phyloP scores from a whole-genome alignment of 2,113 vertebrate species.

The Axis porcinus region DNA sequence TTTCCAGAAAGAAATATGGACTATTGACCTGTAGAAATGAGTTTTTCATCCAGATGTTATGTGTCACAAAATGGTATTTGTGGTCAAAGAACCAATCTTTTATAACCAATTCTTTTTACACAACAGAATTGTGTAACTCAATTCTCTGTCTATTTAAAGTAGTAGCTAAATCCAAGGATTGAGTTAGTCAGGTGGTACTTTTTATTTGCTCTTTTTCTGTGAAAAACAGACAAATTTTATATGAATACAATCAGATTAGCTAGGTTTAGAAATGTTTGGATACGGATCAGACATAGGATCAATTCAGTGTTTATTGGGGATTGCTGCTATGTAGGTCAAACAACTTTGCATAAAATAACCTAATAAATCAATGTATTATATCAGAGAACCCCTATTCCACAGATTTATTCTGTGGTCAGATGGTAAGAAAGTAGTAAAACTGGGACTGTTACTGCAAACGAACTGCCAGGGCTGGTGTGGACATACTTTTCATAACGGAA shows the following conservation, averaged over 20 bases:
- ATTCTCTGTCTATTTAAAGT: neutral
- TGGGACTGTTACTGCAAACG: neutral
- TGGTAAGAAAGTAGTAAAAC: neutral
- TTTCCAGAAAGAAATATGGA: neutral
- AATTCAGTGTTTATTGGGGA: neutral
- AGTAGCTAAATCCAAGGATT: neutral
- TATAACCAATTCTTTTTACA: neutral
- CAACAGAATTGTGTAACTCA: neutral
- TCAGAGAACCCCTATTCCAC: neutral
- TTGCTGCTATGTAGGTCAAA: neutral
- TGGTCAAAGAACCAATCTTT: neutral
- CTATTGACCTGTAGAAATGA: neutral
- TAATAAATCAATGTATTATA: neutral
- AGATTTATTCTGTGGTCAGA: neutral
- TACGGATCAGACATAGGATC: neutral
- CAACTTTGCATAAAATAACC: neutral
- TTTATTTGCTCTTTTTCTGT: neutral
- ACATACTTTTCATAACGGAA: neutral
- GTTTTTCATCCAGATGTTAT: neutral
- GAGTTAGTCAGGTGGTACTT: neutral
- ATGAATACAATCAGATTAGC: neutral
- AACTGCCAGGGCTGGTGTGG: neutral
- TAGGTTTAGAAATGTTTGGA: neutral
- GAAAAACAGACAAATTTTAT: neutral
- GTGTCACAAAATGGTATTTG: neutral